Conservation (phyloP, 2,888 invertebrate genomes). For the Eupithecia abbreviata region DNA sequence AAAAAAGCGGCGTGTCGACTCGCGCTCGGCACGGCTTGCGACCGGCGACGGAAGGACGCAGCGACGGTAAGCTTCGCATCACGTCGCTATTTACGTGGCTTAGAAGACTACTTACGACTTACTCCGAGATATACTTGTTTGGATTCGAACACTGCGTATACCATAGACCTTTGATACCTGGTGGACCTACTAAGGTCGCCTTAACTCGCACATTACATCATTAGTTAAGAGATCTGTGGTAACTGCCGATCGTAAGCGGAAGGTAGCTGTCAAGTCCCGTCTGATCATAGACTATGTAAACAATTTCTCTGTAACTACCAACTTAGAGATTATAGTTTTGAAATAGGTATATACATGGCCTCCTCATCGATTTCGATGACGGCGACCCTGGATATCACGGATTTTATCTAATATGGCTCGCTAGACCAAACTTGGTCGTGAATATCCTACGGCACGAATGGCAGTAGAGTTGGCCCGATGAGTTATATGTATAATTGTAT, state of each 20-base stretch:
- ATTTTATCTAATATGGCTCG: too few species aligned
- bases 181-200: not conserved
- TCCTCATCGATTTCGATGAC: too few species aligned
- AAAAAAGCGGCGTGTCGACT: constrained; percentile 21
- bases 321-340: not conserved
- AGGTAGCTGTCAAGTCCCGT: not conserved
- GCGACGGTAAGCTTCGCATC: constrained; percentile 31
- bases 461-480: too few species aligned
- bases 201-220: not conserved
- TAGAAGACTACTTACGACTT: constrained; percentile 10
- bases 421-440: too few species aligned
- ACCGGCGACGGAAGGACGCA: constrained; percentile 8
- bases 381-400: too few species aligned
- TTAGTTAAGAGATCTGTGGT: not conserved
- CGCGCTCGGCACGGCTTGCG: constrained; percentile 24
- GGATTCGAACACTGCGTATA: not conserved
- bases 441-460: too few species aligned
- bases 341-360: not conserved
- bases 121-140: constrained; percentile 14
- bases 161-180: not conserved
- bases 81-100: constrained; percentile 20
- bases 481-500: too few species aligned
- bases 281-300: not conserved
- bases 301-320: not conserved
- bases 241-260: not conserved